These are phyloP conservation scores for Pardosa pseudoannulata DNA, from an alignment of 2,888 invertebrate genomes.

Conservation along the genomic window DNA sequence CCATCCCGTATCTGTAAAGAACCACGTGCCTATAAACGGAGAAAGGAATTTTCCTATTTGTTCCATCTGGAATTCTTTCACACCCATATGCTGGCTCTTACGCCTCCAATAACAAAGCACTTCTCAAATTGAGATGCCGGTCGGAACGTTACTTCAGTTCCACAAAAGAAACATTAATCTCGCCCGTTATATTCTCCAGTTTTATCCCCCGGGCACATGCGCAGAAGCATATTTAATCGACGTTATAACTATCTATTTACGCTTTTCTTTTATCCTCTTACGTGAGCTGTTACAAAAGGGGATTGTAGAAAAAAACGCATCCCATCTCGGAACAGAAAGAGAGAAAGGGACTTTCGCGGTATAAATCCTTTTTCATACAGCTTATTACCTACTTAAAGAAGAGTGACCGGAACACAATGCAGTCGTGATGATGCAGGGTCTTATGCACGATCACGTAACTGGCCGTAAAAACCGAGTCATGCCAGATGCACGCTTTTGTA, in stretches of 20 bases:
- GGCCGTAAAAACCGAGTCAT: background rate
- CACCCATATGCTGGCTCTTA: no score
- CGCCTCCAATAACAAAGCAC: no score
- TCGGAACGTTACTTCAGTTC: no score
- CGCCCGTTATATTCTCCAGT: no score
- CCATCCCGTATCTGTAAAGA: no score
- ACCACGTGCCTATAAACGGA: no score
- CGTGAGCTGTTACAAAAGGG: background rate
- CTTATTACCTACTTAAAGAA: conserved; percentile 6
- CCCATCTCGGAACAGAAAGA: background rate
- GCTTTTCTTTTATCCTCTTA: conserved; percentile 8
- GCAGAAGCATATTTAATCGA: background rate
- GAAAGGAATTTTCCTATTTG: no score
- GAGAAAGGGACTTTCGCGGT: background rate
- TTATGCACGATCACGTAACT: background rate
- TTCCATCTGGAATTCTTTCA: no score
- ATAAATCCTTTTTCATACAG: background rate
- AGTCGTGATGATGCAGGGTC: background rate
- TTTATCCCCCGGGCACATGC: no score
- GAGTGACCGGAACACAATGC: conserved; percentile 8
- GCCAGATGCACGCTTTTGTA: background rate
- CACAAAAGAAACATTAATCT: no score
- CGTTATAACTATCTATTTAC: background rate
- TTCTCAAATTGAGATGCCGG: no score
- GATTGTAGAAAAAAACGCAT: background rate